These are phyloP conservation scores for Pinctada fucata DNA, from an alignment of 2,888 invertebrate genomes.

Conservation along the genomic window DNA sequence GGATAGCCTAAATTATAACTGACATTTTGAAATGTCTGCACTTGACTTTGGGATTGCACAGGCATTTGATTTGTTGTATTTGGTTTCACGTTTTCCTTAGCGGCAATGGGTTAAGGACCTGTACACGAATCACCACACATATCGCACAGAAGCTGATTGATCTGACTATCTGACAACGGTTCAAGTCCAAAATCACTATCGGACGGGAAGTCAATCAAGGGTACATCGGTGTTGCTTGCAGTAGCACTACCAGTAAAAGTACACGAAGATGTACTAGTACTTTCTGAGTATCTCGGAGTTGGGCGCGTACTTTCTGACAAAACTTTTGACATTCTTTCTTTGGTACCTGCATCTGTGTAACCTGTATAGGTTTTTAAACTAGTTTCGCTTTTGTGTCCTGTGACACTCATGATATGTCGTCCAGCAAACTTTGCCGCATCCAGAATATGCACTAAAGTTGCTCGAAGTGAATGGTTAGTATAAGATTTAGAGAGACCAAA, in stretches of 20 bases:
- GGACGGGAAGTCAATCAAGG: background rate
- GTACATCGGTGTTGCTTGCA: background rate
- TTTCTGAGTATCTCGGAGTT: background rate
- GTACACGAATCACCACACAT: background rate
- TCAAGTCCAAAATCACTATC: background rate
- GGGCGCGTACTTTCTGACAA: background rate
- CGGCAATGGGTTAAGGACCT: background rate
- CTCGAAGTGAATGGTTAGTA: constrained; percentile 9
- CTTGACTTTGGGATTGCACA: background rate
- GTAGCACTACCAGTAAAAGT: no score
- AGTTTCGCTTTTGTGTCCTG: background rate
- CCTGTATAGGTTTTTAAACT: background rate
- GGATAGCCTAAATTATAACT: background rate
- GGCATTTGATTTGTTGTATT: background rate
- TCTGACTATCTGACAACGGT: background rate
- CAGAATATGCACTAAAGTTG: constrained; percentile 8
- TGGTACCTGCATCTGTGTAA: background rate
- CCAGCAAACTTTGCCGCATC: constrained; percentile 12
- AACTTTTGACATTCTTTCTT: constrained; percentile 1
- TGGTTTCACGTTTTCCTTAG: background rate
- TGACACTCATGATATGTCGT: background rate
- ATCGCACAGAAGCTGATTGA: background rate
- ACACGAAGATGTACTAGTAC: background rate
- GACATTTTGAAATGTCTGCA: background rate
- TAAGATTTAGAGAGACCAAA: constrained; percentile 1